Evolutionary conservation across 2,888 invertebrate genomes (phyloP).

Genomic region (Eristalinus aeneus): DNA sequence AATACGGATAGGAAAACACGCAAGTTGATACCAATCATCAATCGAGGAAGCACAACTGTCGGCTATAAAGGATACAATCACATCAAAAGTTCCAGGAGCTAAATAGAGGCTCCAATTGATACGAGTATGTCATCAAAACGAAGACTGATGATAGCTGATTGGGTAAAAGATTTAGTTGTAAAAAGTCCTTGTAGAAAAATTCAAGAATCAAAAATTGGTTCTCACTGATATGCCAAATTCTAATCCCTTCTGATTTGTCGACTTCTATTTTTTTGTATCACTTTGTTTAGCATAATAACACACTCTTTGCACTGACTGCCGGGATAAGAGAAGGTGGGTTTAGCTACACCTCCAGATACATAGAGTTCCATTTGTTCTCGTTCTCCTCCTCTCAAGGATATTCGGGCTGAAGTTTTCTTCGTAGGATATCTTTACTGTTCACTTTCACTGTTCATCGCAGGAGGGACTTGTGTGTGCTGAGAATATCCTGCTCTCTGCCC

Average conservation of each 20-base stretch:
- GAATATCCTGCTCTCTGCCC: slow-evolving; percentile 4
- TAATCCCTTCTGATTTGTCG: slow-evolving; percentile 23
- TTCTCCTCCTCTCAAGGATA: slow-evolving; percentile 3
- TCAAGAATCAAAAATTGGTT: slow-evolving; percentile 34
- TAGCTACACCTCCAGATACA: slow-evolving; percentile 29
- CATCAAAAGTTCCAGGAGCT: slow-evolving; percentile 3
- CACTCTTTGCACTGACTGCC: slow-evolving; percentile 10
- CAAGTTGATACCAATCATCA: neutral
- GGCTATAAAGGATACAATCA: slow-evolving; percentile 13
- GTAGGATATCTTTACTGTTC: slow-evolving; percentile 22
- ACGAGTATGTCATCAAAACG: neutral
- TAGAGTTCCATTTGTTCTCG: neutral
- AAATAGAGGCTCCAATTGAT: neutral
- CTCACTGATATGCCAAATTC: slow-evolving; percentile 63
- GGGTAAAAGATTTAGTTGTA: slow-evolving; percentile 30
- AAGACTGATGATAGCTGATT: neutral
- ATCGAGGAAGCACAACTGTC: slow-evolving; percentile 3
- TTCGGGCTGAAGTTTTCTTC: slow-evolving; percentile 9
- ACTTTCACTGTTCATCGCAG: slow-evolving; percentile 48
- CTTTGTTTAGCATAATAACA: slow-evolving; percentile 24
- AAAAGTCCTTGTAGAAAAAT: slow-evolving; percentile 47
- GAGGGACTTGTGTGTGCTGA: neutral
- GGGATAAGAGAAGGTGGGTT: slow-evolving; percentile 28
- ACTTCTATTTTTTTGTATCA: slow-evolving; percentile 40
- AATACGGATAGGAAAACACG: neutral